Conservation (phyloP, 2,113 vertebrate species). For the Lophius piscatorius region DNA sequence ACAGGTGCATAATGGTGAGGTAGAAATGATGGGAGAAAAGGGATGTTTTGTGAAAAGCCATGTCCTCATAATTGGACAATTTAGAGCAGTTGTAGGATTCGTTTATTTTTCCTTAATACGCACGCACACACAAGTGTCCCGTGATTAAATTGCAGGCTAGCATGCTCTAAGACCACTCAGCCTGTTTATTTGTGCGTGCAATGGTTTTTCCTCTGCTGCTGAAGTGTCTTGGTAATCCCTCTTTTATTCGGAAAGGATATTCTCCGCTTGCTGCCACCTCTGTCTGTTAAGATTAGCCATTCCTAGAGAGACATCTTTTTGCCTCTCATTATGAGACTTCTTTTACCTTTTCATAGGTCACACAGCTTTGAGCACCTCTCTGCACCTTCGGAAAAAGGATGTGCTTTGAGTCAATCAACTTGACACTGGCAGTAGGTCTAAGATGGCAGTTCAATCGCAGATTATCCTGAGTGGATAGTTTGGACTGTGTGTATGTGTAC, state of each 20-base stretch:
- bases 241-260: constrained; percentile 80
- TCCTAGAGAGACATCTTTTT: constrained; percentile 76
- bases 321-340: constrained; percentile 74
- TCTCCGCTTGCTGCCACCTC: constrained; percentile 63
- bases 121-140: constrained; percentile 54
- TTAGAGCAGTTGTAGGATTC: constrained; percentile 70
- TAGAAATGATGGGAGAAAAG: constrained; percentile 51
- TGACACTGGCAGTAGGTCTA: constrained; percentile 51
- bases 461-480: constrained; percentile 56
- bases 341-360: constrained; percentile 49
- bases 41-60: constrained; percentile 62
- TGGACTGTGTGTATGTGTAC: constrained; percentile 1
- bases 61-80: constrained; percentile 73
- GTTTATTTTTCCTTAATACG: constrained; percentile 64
- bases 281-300: constrained; percentile 78
- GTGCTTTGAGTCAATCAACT: constrained; percentile 62
- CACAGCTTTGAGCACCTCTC: constrained; percentile 40
- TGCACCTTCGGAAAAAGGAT: constrained; percentile 49
- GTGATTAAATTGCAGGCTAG: constrained; percentile 70
- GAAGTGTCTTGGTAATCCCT: constrained; percentile 79
- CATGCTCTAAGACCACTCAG: constrained; percentile 51
- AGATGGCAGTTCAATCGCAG: constrained; percentile 52
- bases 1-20: constrained; percentile 63
- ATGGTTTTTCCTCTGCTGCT: constrained; percentile 61
- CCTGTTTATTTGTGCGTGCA: constrained; percentile 79